Base-by-base conservation (phyloP, 2,888 invertebrate species). In the Lomographa bimaculata region DNA sequence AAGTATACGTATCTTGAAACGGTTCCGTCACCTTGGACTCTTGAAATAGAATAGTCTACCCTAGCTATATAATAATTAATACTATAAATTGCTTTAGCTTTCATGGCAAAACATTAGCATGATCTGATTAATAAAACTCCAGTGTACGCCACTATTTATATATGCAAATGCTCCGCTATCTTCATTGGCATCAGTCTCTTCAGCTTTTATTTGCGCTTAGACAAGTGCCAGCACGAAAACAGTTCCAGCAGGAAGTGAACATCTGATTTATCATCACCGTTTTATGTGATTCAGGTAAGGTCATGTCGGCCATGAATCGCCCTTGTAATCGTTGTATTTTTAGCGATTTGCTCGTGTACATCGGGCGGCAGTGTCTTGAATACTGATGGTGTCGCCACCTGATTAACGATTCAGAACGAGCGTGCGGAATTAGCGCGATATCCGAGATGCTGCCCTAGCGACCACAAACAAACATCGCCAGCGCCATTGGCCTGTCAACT, bases 391-490 rank as follows among this genome's bases (percentile, higher is more conserved):
- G 48, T 56, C 25, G 23, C 48, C 50, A 59, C 55, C 46, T 64
- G 64, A 84, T 86, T 86, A 86, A 62, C 65, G 53, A 87, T 86
- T 83, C 87, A 56, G 63, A 50, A 59, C 71, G 71, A 58, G 79
- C 75, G 84, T 64, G 58, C 87, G 86, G 86, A 87, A 86, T 87
- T 80, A 86, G 83, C 76, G 64, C 77, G 65, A 70, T 68, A 75
- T 80, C 77, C 78, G 80, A 83, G 79, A 71, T 66, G 67, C 60
- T 69, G 73, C 34, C 44, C 38, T 39, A 30, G 40, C 18, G 9
- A 18, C 7, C 19, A 28, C 29, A 32, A 26, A 24, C 27, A 23
- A 17, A 23, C 26, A 17, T 9, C 5, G 1, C 18, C 3, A 4
- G 17, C 5, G 19, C 10, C 34, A 33, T 40, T 54, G 55, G 41